Evolutionary conservation across 2,888 invertebrate genomes (phyloP).

Genomic region (Morpho helenor): DNA sequence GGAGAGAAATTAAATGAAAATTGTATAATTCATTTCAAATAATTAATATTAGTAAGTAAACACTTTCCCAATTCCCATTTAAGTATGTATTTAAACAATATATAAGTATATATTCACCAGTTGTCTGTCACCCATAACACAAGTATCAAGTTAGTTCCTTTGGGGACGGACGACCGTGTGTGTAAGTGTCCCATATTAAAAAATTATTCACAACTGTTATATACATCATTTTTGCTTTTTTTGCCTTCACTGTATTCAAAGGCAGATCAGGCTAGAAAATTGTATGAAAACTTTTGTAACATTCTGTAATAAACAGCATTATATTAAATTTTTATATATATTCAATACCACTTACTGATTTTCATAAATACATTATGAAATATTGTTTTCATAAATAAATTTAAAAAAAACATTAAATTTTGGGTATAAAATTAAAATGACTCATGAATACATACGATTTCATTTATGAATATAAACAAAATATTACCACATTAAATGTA

Average conservation of each 20-base stretch:
- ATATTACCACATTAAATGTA: constrained; percentile 20
- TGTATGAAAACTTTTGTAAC: too few species aligned
- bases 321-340: too few species aligned
- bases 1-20: constrained; percentile 15
- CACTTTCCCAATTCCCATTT: not conserved
- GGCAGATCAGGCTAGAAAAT: not conserved
- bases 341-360: not conserved
- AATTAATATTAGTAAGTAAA: not conserved
- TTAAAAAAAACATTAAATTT: constrained; percentile 10
- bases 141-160: too few species aligned
- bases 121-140: too few species aligned
- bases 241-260: not conserved
- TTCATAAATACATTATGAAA: not conserved
- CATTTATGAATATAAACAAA: constrained; percentile 28
- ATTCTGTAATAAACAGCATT: too few species aligned
- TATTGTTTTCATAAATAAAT: constrained; percentile 7
- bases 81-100: too few species aligned
- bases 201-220: too few species aligned
- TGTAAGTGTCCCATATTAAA: too few species aligned
- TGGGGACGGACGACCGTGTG: too few species aligned
- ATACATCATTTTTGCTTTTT: not conserved
- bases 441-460: constrained; percentile 19
- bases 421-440: too few species aligned
- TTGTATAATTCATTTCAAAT: not conserved
- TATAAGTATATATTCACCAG: too few species aligned